Percentiles rank a stretch among this genome's conserved stretches.
These are phyloP conservation scores for Ganaspis brasiliensis DNA, from an alignment of 2,888 invertebrate genomes.

Conservation along the genomic window DNA sequence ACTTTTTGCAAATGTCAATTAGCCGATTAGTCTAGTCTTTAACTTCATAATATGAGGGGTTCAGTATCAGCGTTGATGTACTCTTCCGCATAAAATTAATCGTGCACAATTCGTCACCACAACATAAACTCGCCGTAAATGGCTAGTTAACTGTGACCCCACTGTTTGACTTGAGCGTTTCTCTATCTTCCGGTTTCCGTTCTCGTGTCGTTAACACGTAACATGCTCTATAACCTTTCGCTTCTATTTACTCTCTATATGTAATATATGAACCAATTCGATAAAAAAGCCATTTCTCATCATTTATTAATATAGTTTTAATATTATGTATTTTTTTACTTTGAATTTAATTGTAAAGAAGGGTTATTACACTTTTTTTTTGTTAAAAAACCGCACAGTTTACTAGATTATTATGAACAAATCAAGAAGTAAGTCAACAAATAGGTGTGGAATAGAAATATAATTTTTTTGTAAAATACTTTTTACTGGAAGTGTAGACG, in stretches of 20 bases:
- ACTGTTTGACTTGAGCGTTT: constrained; percentile 29
- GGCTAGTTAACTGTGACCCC: constrained; percentile 1
- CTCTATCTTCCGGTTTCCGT: constrained; percentile 31
- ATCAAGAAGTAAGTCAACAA: no score
- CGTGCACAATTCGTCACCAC: constrained; percentile 6
- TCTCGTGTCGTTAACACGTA: constrained; percentile 27
- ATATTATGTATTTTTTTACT: no score
- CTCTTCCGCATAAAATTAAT: constrained; percentile 25
- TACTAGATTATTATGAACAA: no score
- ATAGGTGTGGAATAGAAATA: no score
- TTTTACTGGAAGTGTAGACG: no score
- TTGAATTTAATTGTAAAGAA: no score
- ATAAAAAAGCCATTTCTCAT: no score
- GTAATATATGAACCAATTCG: not conserved
- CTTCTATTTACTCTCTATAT: not conserved
- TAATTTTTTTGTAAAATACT: no score
- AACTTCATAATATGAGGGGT: not conserved
- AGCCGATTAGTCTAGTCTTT: constrained; percentile 58
- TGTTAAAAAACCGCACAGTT: no score
- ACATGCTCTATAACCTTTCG: constrained; percentile 10
- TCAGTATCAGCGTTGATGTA: not conserved
- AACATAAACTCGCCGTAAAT: constrained; percentile 20
- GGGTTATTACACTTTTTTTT: no score
- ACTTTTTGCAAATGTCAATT: constrained; percentile 60
- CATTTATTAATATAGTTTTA: no score